Evolutionary conservation across 2,888 invertebrate genomes (phyloP).

Genomic region (Drosophila buzzatii): DNA sequence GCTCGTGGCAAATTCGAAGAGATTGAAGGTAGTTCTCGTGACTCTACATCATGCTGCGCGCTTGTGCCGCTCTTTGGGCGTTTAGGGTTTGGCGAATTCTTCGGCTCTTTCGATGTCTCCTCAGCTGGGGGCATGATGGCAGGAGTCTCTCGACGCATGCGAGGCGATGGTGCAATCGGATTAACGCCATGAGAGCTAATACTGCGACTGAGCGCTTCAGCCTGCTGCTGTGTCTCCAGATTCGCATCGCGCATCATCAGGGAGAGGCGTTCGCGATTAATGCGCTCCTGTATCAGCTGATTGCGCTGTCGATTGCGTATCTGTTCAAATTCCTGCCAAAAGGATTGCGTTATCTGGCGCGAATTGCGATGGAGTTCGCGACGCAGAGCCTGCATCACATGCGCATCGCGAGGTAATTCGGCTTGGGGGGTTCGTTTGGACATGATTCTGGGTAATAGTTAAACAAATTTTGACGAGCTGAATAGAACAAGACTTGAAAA

Average conservation of each 20-base stretch:
- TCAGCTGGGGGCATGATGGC: background rate
- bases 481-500: slow-evolving; percentile 7
- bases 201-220: slow-evolving; percentile 58
- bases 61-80: background rate
- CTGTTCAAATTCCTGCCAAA: slow-evolving; percentile 68
- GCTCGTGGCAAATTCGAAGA: slow-evolving; percentile 19
- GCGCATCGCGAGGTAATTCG: slow-evolving; percentile 37
- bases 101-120: background rate
- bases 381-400: slow-evolving; percentile 30
- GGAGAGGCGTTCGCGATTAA: slow-evolving; percentile 41
- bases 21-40: background rate
- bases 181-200: slow-evolving; percentile 57
- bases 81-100: too few relatives aligned
- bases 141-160: slow-evolving; percentile 13
- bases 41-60: background rate
- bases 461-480: slow-evolving; percentile 43
- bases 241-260: slow-evolving; percentile 45
- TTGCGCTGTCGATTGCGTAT: slow-evolving; percentile 51
- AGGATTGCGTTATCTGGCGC: slow-evolving; percentile 41
- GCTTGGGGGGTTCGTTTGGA: slow-evolving; percentile 14
- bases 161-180: slow-evolving; percentile 22
- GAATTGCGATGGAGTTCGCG: slow-evolving; percentile 52
- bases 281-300: slow-evolving; percentile 45
- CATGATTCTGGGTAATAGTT: slow-evolving; percentile 27
- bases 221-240: slow-evolving; percentile 49